Base-by-base conservation (phyloP, 2,113 vertebrate genomes). In the Oplegnathus fasciatus region DNA sequence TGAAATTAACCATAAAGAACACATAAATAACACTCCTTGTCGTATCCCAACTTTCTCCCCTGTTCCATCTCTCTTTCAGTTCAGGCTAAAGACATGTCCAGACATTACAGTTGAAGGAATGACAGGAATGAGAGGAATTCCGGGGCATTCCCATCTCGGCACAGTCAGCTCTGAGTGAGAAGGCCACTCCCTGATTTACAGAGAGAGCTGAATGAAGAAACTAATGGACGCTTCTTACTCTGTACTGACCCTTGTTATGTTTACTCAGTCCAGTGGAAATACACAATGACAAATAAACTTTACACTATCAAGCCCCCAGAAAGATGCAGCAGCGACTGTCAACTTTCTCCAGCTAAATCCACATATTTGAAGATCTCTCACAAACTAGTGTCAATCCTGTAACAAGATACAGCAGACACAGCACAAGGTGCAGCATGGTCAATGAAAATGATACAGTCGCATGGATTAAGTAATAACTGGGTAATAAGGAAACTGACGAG, bases 111-210 rank as follows among this genome's bases (percentile, higher is more conserved):
- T 68, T 81, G 75, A 86, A 88, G 93, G 94, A 94, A 95, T 94
- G 91, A 78, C 69, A 92, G 91, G 94, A 95, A 96, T 95, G 94
- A 76, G 75, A 88, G 93, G 95, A 95, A 96, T 96, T 93, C 78
- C 15, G 85, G 95, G 94, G 92, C 89, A 95, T 96, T 96, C 95
- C 95, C 94, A 89, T 85, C 88, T 77, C 73, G 69, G 82, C 84
- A 81, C 78, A 83, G 82, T 79, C 46, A 44, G 72, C 89, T 78
- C 60, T 13, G 61, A 87, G 75, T 37, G 73, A 87, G 73, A 81
- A 89, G 65, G 88, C 91, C 91, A 75, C 89, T 89, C 91, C 93
- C 87, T 82, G 84, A 71, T 72, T 77, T 68, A 60, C 52, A 84
- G 78, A 70, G 67, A 37, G 68, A 66, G 54, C 72, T 57, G 72